Base-by-base conservation (phyloP, 2,113 vertebrate species). In the Chaetorhynchus papuensis region DNA sequence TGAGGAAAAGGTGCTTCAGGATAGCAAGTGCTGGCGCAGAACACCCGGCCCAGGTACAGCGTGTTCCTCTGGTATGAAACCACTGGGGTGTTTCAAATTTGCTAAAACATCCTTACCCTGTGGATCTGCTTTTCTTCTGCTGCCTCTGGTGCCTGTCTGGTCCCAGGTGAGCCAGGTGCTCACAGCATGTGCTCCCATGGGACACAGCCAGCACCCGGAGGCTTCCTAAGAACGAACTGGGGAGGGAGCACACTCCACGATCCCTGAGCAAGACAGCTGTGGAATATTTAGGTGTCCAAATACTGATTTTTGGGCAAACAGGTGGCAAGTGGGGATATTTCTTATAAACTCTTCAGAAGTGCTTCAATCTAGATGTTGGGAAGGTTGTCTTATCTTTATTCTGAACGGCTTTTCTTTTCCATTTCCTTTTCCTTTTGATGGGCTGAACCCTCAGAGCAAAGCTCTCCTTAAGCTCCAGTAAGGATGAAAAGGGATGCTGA, bases 31-130 rank as follows among this genome's bases (percentile, higher is more conserved):
- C 35, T 91, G 54, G 41, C 17, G 66, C 69, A 44, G 37, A 81
- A 30, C 3, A 1, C 39, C 68, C 12, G 5, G 37, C 13, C 20
- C 65, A 8, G 5, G 14, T 7, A 7, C 13, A 49, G 26, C 0
- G 0, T 44, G 54, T 20, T 82, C 2, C 0, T 45, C 50, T 2
- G 0, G 22, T 54, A 14, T 16, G 82, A 78, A 70, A 60, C 53
- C 44, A 17, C 57, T 24, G 4, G 2, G 18, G 19, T n/a, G 7
- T 52, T 88, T 30, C 21, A 70, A 30, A 78, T 74, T 33, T 52
- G 23, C 42, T 61, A n/a, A 88, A 89, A n/a, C 63, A 56, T 11
- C 70, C 63, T n/a, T 14, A 15, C 5, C 11, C 39, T 14, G 11
- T 21, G 37, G 47, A 24, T 93, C 61, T 70, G 80, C 59, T 80